Percentiles rank a stretch among this genome's conserved stretches.
phyloP scores from a whole-genome alignment of 2,113 vertebrate species.

The Onychorhynchus coronatus region DNA sequence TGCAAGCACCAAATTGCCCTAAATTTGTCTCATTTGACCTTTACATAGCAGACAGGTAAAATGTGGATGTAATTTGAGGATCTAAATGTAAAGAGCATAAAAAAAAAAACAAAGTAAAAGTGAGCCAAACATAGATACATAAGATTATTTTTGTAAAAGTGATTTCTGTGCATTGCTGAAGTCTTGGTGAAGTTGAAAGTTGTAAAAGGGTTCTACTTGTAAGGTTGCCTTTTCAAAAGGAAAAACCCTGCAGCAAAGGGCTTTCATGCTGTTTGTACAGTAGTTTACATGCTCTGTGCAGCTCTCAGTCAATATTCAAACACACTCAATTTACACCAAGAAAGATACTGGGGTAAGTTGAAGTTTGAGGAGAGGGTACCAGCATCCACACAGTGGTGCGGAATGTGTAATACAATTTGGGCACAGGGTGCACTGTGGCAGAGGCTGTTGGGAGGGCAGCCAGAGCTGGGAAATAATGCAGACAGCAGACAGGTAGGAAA shows the following conservation, averaged over 20 bases:
- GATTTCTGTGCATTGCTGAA: background rate
- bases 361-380: background rate
- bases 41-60: background rate
- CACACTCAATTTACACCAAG: background rate
- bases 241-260: background rate
- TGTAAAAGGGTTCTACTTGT: background rate
- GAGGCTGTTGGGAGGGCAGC: accelerated
- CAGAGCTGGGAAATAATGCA: background rate
- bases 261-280: background rate
- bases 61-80: background rate
- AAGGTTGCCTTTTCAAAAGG: background rate
- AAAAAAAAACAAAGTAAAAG: background rate
- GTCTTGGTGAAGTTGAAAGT: background rate
- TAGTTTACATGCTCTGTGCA: background rate
- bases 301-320: background rate
- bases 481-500: background rate
- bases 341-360: background rate
- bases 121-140: background rate
- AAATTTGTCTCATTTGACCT: background rate
- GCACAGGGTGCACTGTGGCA: accelerated
- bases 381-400: accelerated
- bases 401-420: accelerated
- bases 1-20: background rate
- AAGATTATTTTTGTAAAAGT: background rate
- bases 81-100: background rate